Evolutionary conservation across 1,140 invertebrate species (phyloP).

Genomic region (Drosophila sechellia): DNA sequence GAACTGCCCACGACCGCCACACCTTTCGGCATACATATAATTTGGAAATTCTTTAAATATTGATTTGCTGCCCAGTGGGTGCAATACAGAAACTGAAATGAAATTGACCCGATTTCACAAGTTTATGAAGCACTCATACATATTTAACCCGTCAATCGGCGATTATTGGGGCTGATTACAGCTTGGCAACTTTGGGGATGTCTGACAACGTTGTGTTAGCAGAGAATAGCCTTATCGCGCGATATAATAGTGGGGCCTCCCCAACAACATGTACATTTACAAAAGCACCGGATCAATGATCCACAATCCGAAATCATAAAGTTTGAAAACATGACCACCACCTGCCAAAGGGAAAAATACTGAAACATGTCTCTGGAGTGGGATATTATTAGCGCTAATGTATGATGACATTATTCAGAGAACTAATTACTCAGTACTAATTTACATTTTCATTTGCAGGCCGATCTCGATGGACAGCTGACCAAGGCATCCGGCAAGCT

Average conservation of each 20-base stretch:
- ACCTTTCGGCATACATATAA: conserved; percentile 20
- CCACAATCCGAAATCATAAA: conserved; percentile 17
- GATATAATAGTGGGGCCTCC: conserved; percentile 15
- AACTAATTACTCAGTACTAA: too few species aligned
- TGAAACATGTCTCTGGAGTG: conserved; percentile 6
- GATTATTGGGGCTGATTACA: conserved; percentile 25
- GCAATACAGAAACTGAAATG: conserved; percentile 29
- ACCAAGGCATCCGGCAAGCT: conserved; percentile 91
- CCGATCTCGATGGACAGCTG: conserved; percentile 90
- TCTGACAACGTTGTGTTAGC: conserved; percentile 27
- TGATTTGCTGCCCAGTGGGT: conserved; percentile 13
- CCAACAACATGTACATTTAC: background rate
- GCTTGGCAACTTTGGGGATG: conserved; percentile 23
- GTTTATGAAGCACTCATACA: background rate
- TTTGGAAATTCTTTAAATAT: conserved; percentile 24
- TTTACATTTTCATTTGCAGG: conserved; percentile 85
- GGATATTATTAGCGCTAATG: conserved; percentile 14
- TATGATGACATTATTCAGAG: background rate
- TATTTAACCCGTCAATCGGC: conserved; percentile 3
- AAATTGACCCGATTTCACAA: conserved; percentile 11
- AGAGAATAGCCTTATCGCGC: conserved; percentile 18
- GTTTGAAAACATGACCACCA: background rate
- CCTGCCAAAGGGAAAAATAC: background rate
- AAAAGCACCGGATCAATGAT: background rate
- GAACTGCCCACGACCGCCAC: conserved; percentile 20